Conservation (phyloP, 2,797 vertebrate species). For the Hemitrygon akajei region DNA sequence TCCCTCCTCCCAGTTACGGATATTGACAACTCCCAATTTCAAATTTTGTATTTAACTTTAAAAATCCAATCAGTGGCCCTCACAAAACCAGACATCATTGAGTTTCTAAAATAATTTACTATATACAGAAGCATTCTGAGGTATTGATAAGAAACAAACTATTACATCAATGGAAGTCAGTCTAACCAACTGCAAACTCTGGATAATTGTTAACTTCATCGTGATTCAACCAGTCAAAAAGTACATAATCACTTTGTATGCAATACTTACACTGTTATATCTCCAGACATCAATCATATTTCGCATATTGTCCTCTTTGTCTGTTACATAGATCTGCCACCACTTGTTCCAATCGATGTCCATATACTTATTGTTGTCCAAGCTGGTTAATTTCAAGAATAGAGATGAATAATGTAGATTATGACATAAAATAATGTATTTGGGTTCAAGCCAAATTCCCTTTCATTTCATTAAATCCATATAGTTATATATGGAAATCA, state of each 20-base stretch:
- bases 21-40: neutral
- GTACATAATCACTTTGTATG: neutral
- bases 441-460: neutral
- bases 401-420: neutral
- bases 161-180: neutral
- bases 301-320: neutral
- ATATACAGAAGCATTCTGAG: neutral
- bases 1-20: neutral
- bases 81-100: neutral
- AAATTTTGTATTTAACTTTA: neutral
- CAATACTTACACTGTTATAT: neutral
- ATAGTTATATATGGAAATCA: neutral
- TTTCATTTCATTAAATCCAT: neutral
- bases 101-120: no score
- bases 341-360: neutral
- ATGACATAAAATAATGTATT: neutral
- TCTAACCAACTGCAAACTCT: neutral
- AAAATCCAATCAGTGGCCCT: neutral
- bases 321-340: neutral
- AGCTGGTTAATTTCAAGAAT: neutral
- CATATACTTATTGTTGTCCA: neutral
- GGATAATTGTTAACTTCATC: neutral
- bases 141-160: neutral
- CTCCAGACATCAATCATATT: constrained; percentile 18
- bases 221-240: neutral